Conservation (phyloP, 2,888 invertebrate genomes). For the Drosophila lutescens region DNA sequence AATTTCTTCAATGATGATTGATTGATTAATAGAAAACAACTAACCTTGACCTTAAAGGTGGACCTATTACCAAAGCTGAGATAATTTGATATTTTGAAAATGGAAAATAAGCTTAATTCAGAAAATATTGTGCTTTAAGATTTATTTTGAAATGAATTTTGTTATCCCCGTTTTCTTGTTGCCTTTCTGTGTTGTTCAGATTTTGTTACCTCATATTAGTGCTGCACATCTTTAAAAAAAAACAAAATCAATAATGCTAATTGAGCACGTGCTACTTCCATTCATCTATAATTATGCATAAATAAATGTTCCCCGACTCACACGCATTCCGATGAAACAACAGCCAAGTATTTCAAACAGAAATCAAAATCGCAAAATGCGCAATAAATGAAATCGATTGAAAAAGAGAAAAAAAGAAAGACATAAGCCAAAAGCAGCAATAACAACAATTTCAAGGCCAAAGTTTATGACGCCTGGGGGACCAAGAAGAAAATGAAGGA, state of each 20-base stretch:
- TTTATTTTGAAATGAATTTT: too few relatives aligned
- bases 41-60: too few relatives aligned
- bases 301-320: conserved; percentile 31
- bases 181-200: neutral
- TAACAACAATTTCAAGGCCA: conserved; percentile 53
- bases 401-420: conserved; percentile 14
- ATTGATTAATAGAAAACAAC: neutral
- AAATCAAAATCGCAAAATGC: conserved; percentile 55
- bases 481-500: conserved; percentile 9
- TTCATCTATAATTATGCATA: conserved; percentile 36
- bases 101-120: too few relatives aligned
- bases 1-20: neutral
- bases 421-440: conserved; percentile 27
- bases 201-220: neutral
- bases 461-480: conserved; percentile 32
- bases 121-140: too few relatives aligned
- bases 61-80: neutral
- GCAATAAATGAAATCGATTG: conserved; percentile 49
- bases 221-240: neutral
- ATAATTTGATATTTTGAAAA: too few relatives aligned
- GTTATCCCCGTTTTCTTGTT: too few relatives aligned
- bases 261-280: conserved; percentile 38
- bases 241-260: conserved; percentile 21
- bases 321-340: conserved; percentile 28
- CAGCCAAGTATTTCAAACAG: conserved; percentile 19